These are phyloP conservation scores for Hofmannophila pseudospretella DNA, from an alignment of 2,888 invertebrate species.

Conservation along the genomic window DNA sequence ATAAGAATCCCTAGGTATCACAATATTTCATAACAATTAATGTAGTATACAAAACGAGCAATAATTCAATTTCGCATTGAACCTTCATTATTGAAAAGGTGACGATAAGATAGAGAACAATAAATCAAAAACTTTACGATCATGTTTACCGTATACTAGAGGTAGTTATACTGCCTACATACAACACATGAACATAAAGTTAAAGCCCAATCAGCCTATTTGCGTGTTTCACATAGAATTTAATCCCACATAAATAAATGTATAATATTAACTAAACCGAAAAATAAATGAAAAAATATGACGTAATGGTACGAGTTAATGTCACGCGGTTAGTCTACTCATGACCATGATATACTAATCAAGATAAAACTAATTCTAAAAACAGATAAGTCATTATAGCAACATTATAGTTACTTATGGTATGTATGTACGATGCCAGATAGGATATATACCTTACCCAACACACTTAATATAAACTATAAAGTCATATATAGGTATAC, in stretches of 20 bases:
- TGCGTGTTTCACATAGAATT: not conserved
- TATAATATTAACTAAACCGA: slow-evolving; percentile 11
- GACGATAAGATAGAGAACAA: slow-evolving; percentile 39
- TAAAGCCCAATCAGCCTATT: not conserved
- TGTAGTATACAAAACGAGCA: slow-evolving; percentile 27
- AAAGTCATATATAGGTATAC: too few species aligned
- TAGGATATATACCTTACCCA: too few species aligned
- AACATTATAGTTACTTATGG: too few species aligned
- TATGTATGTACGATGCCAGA: too few species aligned
- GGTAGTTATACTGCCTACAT: too few species aligned
- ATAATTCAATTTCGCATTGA: slow-evolving; percentile 28
- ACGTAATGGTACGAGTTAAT: slow-evolving; percentile 13
- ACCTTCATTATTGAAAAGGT: slow-evolving; percentile 29
- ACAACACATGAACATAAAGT: slow-evolving; percentile 4
- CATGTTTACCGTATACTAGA: slow-evolving; percentile 26
- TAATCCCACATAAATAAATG: slow-evolving; percentile 5
- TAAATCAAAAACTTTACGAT: slow-evolving; percentile 50
- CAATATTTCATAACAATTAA: slow-evolving; percentile 10
- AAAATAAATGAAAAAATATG: slow-evolving; percentile 20
- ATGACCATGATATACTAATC: slow-evolving; percentile 5
- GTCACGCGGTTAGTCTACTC: slow-evolving; percentile 3
- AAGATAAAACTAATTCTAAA: slow-evolving; percentile 7
- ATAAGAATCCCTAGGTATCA: not conserved
- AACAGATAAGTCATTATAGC: slow-evolving; percentile 3
- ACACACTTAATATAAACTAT: too few species aligned